Evolutionary conservation across 2,113 vertebrate species (phyloP).

Genomic region (Nettapus auritus): DNA sequence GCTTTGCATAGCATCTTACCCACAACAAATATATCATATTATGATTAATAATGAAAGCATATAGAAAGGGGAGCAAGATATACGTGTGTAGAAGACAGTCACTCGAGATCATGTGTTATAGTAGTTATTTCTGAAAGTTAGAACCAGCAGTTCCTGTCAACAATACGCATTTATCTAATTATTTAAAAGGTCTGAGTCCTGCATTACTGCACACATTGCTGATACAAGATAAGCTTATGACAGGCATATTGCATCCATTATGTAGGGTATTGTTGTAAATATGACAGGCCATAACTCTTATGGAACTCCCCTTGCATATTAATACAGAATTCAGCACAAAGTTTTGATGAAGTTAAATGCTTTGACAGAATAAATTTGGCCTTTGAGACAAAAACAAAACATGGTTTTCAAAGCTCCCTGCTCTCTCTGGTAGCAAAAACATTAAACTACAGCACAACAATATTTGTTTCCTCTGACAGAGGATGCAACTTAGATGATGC

Average conservation of each 20-base stretch:
- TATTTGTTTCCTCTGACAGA: constrained; percentile 30
- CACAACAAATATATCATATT: not conserved
- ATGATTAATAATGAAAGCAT: not conserved
- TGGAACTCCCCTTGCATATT: constrained; percentile 47
- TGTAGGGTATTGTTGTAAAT: constrained; percentile 51
- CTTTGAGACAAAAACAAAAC: constrained; percentile 33
- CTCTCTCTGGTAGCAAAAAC: not conserved
- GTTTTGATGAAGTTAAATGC: constrained; percentile 57
- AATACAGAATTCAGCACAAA: constrained; percentile 13
- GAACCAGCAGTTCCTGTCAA: constrained; percentile 24
- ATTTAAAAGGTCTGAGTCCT: constrained; percentile 46
- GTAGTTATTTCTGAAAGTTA: not conserved
- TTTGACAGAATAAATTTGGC: constrained; percentile 54
- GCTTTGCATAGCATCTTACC: not conserved
- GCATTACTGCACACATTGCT: constrained; percentile 11
- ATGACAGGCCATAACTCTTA: constrained; percentile 62
- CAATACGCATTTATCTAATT: constrained; percentile 53
- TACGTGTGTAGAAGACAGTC: not conserved
- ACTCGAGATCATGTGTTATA: not conserved
- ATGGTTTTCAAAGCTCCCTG: not conserved
- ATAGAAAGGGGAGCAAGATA: not conserved
- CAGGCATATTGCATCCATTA: constrained; percentile 57
- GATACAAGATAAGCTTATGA: constrained; percentile 55
- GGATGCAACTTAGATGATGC: not conserved
- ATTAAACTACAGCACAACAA: not conserved